Conservation (phyloP, 2,113 vertebrate species). For the Leuciscus idus region DNA sequence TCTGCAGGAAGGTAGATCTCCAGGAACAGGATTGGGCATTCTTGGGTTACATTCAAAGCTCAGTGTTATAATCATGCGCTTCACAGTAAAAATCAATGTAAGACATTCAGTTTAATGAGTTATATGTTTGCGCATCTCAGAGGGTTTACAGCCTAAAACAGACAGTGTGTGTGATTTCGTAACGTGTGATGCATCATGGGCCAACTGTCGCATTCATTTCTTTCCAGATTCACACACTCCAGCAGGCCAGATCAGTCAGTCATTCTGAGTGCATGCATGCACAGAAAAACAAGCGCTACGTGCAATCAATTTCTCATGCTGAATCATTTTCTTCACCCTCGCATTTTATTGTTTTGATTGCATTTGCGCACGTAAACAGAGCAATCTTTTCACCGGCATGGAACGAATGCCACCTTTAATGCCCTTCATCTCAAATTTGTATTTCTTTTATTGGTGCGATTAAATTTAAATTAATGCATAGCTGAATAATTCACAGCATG, state of each 20-base stretch:
- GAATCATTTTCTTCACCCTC: neutral
- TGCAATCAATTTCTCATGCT: slow-evolving; percentile 23
- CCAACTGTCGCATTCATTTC: slow-evolving; percentile 58
- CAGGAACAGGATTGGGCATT: no score
- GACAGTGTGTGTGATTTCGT: slow-evolving; percentile 10
- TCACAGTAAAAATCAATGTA: neutral
- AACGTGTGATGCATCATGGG: slow-evolving; percentile 44
- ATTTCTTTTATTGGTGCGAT: slow-evolving; percentile 25
- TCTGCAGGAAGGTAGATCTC: no score
- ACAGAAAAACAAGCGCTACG: neutral
- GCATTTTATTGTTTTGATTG: neutral
- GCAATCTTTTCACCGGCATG: neutral
- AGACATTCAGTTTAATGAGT: neutral
- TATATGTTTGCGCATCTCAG: slow-evolving; percentile 13
- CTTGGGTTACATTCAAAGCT: neutral
- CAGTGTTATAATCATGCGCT: neutral
- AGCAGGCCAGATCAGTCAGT: slow-evolving; percentile 24
- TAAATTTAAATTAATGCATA: slow-evolving; percentile 44
- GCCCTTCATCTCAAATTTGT: slow-evolving; percentile 29
- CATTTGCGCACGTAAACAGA: neutral
- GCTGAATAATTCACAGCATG: slow-evolving; percentile 48
- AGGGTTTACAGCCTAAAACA: slow-evolving; percentile 14
- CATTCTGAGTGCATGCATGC: slow-evolving; percentile 5
- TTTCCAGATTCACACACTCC: slow-evolving; percentile 51
- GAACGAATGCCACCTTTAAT: slow-evolving; percentile 19